phyloP scores from a whole-genome alignment of 30 jellyfish, hydroid and myxozoan genomes.

The Turritopsis dohrnii region DNA sequence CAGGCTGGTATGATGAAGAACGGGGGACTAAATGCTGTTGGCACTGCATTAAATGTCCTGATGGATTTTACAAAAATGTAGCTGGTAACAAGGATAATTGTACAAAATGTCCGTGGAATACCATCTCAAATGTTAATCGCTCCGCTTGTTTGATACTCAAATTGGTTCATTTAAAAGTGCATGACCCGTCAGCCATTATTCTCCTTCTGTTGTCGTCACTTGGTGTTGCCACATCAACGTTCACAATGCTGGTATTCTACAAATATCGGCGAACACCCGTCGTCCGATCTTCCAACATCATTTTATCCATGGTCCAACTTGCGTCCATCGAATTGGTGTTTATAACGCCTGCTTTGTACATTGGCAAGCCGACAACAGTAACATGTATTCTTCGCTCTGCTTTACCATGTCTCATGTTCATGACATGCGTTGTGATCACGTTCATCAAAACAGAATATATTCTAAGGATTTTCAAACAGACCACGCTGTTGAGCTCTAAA shows the following conservation, averaged over 20 bases:
- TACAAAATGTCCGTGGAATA: not conserved
- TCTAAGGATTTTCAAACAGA: constrained; percentile 38
- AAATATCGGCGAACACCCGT: constrained; percentile 66
- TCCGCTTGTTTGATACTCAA: not conserved
- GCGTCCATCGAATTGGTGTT: constrained; percentile 29
- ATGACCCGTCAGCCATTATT: not conserved
- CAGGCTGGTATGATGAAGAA: constrained; percentile 8
- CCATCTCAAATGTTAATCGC: constrained; percentile 2
- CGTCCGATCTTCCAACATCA: constrained; percentile 64
- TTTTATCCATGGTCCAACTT: constrained; percentile 45
- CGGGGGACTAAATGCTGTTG: constrained; percentile 18
- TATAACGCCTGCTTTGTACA: constrained; percentile 36
- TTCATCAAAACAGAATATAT: constrained; percentile 51
- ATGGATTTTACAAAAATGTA: constrained; percentile 30
- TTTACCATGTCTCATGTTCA: constrained; percentile 38
- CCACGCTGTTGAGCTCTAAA: constrained; percentile 40
- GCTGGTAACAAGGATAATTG: constrained; percentile 4
- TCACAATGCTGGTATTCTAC: constrained; percentile 18
- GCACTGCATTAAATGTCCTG: constrained; percentile 32
- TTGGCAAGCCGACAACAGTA: constrained; percentile 22
- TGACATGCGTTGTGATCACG: constrained; percentile 27
- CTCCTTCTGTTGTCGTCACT: constrained; percentile 14
- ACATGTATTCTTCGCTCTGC: constrained; percentile 35
- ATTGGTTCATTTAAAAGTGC: not conserved
- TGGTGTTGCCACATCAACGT: constrained; percentile 29